These are phyloP conservation scores for Contarinia nasturtii DNA, from an alignment of 1,140 invertebrate genomes.

Conservation along the genomic window DNA sequence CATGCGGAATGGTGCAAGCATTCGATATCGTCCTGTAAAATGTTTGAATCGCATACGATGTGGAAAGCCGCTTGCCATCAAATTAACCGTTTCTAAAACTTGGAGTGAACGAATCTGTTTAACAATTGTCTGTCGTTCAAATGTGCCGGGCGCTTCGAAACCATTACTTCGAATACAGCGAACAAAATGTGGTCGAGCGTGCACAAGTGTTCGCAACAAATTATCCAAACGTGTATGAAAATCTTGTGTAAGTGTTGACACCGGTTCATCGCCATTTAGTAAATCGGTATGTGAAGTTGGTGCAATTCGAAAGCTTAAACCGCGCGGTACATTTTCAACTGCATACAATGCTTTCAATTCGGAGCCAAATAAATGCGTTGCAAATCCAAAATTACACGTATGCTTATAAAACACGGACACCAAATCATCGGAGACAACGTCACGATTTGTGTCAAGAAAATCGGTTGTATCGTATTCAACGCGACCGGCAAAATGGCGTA, in stretches of 20 bases:
- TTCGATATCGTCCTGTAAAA: slow-evolving; percentile 71
- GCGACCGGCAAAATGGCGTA: slow-evolving; percentile 79
- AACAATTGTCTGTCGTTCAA: slow-evolving; percentile 64
- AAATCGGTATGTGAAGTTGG: slow-evolving; percentile 77
- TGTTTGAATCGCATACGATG: slow-evolving; percentile 89
- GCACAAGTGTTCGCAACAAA: slow-evolving; percentile 71
- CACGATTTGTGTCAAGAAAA: slow-evolving; percentile 81
- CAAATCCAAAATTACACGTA: slow-evolving; percentile 86
- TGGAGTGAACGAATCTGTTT: slow-evolving; percentile 70
- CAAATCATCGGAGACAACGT: slow-evolving; percentile 79
- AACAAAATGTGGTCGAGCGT: slow-evolving; percentile 85
- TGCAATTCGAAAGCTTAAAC: slow-evolving; percentile 72
- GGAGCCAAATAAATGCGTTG: slow-evolving; percentile 79
- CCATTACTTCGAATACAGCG: slow-evolving; percentile 75
- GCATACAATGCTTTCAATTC: slow-evolving; percentile 76
- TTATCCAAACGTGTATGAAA: slow-evolving; percentile 87
- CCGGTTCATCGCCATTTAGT: slow-evolving; percentile 70
- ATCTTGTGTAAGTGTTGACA: slow-evolving; percentile 82
- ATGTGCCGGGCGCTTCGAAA: slow-evolving; percentile 52
- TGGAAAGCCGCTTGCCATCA: slow-evolving; percentile 85
- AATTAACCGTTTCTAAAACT: slow-evolving; percentile 83
- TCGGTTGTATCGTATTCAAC: slow-evolving; percentile 78
- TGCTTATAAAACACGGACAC: slow-evolving; percentile 85
- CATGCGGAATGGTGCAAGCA: slow-evolving; percentile 58
- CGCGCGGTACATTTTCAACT: slow-evolving; percentile 59